Base-by-base conservation (phyloP, 2,888 invertebrate species). In the Rhimphoctona megacephalus region DNA sequence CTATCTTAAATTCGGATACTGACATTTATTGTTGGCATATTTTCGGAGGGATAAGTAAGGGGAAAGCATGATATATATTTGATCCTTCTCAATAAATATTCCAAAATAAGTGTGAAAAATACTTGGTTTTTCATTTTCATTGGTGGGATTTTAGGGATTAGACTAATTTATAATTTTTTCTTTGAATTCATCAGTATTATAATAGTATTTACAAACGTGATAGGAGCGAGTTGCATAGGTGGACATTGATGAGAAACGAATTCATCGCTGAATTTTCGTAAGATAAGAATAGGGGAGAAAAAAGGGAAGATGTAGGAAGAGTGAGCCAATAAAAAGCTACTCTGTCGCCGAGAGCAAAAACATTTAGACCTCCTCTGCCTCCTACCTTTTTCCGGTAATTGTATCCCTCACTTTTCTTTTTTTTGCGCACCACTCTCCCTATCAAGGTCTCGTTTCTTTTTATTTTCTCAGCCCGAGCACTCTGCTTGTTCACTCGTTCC, bases 341-440 rank as follows among this genome's bases (percentile, higher is more conserved):
- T 88, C 87, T 91, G 90, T 90, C 91, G 88, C 90, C 88, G 88
- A 80, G 87, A 88, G 73, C 86, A 67, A 73, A 88, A 89, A 85
- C 88, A 87, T 89, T 89, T 87, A 86, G 88, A 86, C 87, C 52
- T 43, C 74, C 69, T 76, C 57, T 17, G 25, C 36, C 78, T 67
- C 67, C 54, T 81, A 72, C 76, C 70, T 87, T 85, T 80, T 79
- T 69, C 80, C 83, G 79, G 78, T 87, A 81, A 57, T 83, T 64
- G 79, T 79, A 57, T 88, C 81, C 83, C 84, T 85, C 80, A 84
- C 77, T 85, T 81, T 82, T 73, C 66, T 76, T 80, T 49, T 39
- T 74, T 70, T 30, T 66, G 33, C 77, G 81, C 81, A 70, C 70
- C 84, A 67, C 72, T 85, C 78, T 14, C 74, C 73, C 73, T 80